These are phyloP conservation scores for Tychaedon coryphoeus DNA, from an alignment of 2,113 vertebrate species.

Conservation along the genomic window DNA sequence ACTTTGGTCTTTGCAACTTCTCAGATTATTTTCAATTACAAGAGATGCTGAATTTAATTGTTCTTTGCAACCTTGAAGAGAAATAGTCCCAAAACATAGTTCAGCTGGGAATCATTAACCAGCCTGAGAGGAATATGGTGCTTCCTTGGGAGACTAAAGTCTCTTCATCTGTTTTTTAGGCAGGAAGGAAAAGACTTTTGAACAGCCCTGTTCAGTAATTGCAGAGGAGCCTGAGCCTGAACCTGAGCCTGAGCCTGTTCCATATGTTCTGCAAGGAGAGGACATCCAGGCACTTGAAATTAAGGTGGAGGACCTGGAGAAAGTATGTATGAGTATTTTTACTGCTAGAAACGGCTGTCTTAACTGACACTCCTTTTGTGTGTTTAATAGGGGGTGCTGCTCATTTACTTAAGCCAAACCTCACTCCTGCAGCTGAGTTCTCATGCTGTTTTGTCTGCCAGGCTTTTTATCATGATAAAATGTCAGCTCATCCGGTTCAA, in stretches of 20 bases:
- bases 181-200: constrained; percentile 44
- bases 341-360: not conserved
- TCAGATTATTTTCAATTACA: not conserved
- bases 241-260: not conserved
- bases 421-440: not conserved
- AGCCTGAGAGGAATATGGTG: not conserved
- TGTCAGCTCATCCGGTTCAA: not conserved
- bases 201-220: constrained; percentile 1
- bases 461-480: not conserved
- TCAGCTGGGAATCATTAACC: not conserved
- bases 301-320: constrained; percentile 70
- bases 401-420: not conserved
- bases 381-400: not conserved
- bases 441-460: not conserved
- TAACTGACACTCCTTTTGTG: not conserved
- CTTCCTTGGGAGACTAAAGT: not conserved
- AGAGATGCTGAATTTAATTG: not conserved
- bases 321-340: constrained; percentile 68
- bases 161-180: constrained; percentile 67
- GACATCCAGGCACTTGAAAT: constrained; percentile 75
- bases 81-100: not conserved
- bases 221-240: constrained; percentile 58
- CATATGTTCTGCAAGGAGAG: constrained; percentile 55
- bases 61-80: not conserved
- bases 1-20: not conserved